Evolutionary conservation across 1,140 invertebrate genomes (phyloP).

Genomic region (Harlomillsia oculata): DNA sequence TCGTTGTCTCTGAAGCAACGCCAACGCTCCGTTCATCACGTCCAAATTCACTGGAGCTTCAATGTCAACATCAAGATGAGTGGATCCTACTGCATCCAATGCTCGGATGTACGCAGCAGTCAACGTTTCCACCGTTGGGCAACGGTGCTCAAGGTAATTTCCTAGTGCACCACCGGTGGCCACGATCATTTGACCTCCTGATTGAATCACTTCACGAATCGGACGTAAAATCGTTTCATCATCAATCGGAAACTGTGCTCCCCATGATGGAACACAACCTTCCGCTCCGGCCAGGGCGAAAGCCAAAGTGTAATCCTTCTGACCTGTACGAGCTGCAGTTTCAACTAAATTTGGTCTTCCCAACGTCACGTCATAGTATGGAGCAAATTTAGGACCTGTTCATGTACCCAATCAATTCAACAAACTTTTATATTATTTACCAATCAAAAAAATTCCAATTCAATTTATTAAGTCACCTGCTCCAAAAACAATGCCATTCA

Average conservation of each 20-base stretch:
- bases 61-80: slow-evolving; percentile 35
- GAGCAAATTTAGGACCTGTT: slow-evolving; percentile 18
- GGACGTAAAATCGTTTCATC: slow-evolving; percentile 25
- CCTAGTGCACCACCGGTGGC: slow-evolving; percentile 33
- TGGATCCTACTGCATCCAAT: slow-evolving; percentile 25
- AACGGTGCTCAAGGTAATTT: slow-evolving; percentile 33
- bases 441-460: too few species aligned
- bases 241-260: slow-evolving; percentile 18
- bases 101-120: slow-evolving; percentile 30
- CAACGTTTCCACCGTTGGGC: slow-evolving; percentile 5
- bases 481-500: too few species aligned
- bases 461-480: too few species aligned
- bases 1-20: slow-evolving; percentile 24
- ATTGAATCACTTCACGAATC: slow-evolving; percentile 23
- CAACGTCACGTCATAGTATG: slow-evolving; percentile 22
- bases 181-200: slow-evolving; percentile 26
- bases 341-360: slow-evolving; percentile 15
- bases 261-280: slow-evolving; percentile 35
- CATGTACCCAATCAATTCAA: too few species aligned
- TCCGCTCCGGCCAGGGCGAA: slow-evolving; percentile 27
- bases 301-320: slow-evolving; percentile 32
- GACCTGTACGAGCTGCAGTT: slow-evolving; percentile 14
- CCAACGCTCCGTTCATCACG: slow-evolving; percentile 29
- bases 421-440: too few species aligned
- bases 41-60: slow-evolving; percentile 32